These are phyloP conservation scores for Actias luna DNA, from an alignment of 2,888 invertebrate species.

Conservation along the genomic window DNA sequence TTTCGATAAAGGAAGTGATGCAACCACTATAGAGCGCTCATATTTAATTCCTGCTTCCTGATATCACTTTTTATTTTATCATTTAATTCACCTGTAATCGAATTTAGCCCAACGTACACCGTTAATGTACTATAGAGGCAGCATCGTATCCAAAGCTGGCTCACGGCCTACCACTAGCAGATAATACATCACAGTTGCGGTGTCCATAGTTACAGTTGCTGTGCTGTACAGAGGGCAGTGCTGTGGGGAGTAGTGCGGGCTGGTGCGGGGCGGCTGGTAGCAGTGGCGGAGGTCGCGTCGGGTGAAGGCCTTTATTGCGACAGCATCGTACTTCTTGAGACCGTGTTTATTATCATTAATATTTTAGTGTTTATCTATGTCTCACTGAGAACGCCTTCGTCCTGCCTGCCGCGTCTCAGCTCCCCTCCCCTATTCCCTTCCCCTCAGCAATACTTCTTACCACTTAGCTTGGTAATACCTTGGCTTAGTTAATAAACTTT, in stretches of 20 bases:
- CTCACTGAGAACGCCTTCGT: not conserved
- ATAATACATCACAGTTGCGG: not conserved
- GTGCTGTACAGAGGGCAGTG: not conserved
- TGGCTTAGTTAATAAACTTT: slow-evolving; percentile 6
- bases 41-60: too few species aligned
- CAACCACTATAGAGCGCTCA: too few species aligned
- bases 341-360: slow-evolving; percentile 1
- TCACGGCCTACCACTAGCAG: not conserved
- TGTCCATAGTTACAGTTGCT: not conserved
- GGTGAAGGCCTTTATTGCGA: slow-evolving; percentile 13
- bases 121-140: not conserved
- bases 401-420: not conserved
- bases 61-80: too few species aligned
- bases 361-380: not conserved
- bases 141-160: not conserved
- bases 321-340: not conserved
- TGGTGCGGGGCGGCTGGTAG: not conserved
- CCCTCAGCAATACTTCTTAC: too few species aligned
- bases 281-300: slow-evolving; percentile 7
- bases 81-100: too few species aligned
- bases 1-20: too few species aligned
- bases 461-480: not conserved
- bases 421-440: too few species aligned
- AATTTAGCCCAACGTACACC: not conserved
- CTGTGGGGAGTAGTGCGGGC: not conserved